phyloP scores from a whole-genome alignment of 2,797 vertebrate species.

The Telmatherina bonti region DNA sequence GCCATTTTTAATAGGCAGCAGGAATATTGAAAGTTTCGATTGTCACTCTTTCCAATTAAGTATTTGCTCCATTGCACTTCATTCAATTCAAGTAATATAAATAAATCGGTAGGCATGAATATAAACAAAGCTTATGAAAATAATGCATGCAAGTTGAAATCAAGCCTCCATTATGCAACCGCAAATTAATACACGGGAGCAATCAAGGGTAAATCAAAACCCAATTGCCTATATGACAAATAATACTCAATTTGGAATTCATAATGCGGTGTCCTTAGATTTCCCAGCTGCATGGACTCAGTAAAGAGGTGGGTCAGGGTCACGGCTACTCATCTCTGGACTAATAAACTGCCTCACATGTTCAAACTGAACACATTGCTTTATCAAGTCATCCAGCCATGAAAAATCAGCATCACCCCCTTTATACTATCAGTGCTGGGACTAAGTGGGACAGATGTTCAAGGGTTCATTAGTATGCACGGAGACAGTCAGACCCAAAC shows the following conservation, averaged over 20 bases:
- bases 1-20: conserved; percentile 71
- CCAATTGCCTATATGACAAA: conserved; percentile 74
- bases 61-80: conserved; percentile 72
- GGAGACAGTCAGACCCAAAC: conserved; percentile 69
- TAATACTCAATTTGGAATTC: conserved; percentile 65
- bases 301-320: conserved; percentile 67
- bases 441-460: conserved; percentile 86
- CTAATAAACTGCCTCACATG: conserved; percentile 77
- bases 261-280: conserved; percentile 39
- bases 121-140: conserved; percentile 75
- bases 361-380: conserved; percentile 72
- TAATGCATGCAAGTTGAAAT: conserved; percentile 73
- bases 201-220: conserved; percentile 78
- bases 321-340: conserved; percentile 53
- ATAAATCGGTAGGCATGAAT: conserved; percentile 70
- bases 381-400: conserved; percentile 81
- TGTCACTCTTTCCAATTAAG: conserved; percentile 78
- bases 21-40: conserved; percentile 74
- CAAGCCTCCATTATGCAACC: conserved; percentile 74
- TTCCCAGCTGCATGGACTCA: conserved; percentile 37
- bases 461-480: conserved; percentile 83
- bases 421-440: conserved; percentile 70
- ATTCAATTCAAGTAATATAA: conserved; percentile 75
- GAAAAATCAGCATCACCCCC: conserved; percentile 70
- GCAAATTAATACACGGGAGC: conserved; percentile 76